Evolutionary conservation across 1,140 invertebrate species (phyloP).

Genomic region (Penaeus japonicus): DNA sequence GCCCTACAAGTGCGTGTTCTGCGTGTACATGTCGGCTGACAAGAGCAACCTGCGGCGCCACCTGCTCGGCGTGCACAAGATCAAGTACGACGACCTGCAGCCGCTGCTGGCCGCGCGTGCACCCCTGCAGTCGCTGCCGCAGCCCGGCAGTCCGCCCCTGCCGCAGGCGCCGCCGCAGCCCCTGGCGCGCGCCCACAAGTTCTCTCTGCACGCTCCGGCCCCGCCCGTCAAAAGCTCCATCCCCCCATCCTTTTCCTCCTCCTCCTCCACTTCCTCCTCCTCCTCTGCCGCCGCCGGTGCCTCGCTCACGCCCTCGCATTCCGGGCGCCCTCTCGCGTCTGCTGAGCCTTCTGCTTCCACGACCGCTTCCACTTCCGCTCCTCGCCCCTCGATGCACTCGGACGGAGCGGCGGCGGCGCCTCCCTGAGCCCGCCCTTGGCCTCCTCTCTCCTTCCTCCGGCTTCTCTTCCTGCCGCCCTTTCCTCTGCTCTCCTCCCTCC

Average conservation of each 20-base stretch:
- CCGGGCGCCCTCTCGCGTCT: background rate
- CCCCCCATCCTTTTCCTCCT: conserved; percentile 60
- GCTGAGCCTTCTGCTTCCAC: background rate
- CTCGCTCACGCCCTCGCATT: background rate
- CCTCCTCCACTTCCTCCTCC: background rate
- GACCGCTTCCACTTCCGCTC: background rate
- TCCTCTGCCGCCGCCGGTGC: background rate
- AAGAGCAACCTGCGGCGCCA: conserved; percentile 94
- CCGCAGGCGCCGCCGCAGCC: background rate
- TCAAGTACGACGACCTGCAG: conserved; percentile 70
- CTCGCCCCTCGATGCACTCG: background rate
- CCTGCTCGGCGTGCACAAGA: conserved; percentile 95
- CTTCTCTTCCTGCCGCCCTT: too few relatives aligned
- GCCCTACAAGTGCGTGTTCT: conserved; percentile 94
- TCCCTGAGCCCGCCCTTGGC: too few relatives aligned
- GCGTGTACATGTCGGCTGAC: conserved; percentile 94
- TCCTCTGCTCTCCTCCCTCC: too few relatives aligned
- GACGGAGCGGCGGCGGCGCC: too few relatives aligned
- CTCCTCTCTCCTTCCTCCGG: too few relatives aligned
- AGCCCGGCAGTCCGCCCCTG: background rate
- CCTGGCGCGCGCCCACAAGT: background rate
- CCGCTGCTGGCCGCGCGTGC: background rate
- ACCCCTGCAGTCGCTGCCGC: background rate
- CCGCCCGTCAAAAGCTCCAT: background rate
- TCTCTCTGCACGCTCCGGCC: background rate